Percentiles rank a stretch among this genome's conserved stretches.
Evolutionary conservation across 2,888 invertebrate genomes (phyloP).

Genomic region (Drosophila koepferae): DNA sequence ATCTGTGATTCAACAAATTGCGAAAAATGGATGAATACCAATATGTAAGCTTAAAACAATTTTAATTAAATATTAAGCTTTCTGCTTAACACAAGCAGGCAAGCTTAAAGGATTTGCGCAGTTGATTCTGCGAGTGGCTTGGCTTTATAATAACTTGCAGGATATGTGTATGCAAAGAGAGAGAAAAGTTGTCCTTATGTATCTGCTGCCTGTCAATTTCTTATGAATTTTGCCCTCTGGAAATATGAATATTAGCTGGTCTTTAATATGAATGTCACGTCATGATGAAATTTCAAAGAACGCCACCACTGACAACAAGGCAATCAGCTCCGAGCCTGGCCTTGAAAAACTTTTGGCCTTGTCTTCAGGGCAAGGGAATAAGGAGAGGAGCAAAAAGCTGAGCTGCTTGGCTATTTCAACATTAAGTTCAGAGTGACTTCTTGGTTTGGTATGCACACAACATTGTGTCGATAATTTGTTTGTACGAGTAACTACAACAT

Average conservation of each 20-base stretch:
- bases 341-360: conserved; percentile 71
- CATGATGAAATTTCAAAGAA: conserved; percentile 50
- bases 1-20: no score
- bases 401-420: conserved; percentile 30
- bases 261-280: conserved; percentile 65
- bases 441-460: conserved; percentile 50
- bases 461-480: conserved; percentile 78
- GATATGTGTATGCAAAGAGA: neutral
- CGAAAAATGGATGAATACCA: neutral
- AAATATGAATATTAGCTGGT: conserved; percentile 24
- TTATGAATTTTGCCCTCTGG: neutral
- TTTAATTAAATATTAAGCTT: neutral
- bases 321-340: conserved; percentile 45
- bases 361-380: conserved; percentile 2
- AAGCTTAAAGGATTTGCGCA: neutral
- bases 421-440: conserved; percentile 41
- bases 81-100: neutral
- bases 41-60: neutral
- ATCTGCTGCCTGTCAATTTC: conserved; percentile 17
- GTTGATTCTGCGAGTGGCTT: neutral
- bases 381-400: conserved; percentile 1
- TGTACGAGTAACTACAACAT: conserved; percentile 46
- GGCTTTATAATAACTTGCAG: neutral
- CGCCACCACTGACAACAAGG: conserved; percentile 29
- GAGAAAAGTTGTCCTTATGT: neutral